Evolutionary conservation across 2,113 vertebrate genomes (phyloP).

Genomic region (Aepyceros melampus): DNA sequence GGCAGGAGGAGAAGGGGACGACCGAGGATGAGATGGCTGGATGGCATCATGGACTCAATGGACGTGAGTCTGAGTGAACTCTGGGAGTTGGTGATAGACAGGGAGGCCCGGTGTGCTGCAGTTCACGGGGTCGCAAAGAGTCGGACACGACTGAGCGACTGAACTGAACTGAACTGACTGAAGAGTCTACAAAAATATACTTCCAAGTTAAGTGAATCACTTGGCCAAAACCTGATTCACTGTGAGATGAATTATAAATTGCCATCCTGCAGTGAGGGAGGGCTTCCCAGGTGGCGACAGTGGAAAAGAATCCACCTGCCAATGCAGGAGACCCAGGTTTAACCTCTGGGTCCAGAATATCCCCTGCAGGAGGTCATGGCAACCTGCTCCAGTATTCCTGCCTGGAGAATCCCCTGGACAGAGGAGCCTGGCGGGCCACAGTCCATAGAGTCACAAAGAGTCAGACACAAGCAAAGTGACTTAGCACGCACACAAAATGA

Average conservation of each 20-base stretch:
- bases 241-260: not conserved
- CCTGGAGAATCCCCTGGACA: not conserved
- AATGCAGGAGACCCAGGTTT: not conserved
- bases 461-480: not conserved
- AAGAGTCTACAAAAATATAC: not conserved
- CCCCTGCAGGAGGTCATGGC: not conserved
- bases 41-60: too few species aligned
- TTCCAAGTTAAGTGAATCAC: not conserved
- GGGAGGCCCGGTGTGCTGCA: too few species aligned
- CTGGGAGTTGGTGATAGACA: too few species aligned
- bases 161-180: not conserved
- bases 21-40: too few species aligned
- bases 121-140: too few species aligned
- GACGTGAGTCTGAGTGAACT: too few species aligned
- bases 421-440: not conserved
- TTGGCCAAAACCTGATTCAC: not conserved
- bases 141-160: too few species aligned
- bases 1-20: too few species aligned
- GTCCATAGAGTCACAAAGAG: not conserved
- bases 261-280: not conserved
- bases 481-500: not conserved
- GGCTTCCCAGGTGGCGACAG: not conserved
- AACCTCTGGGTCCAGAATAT: not conserved
- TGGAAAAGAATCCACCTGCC: not conserved
- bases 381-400: not conserved